Conservation (phyloP, 2,888 invertebrate genomes). For the Trachelus iudaicus region DNA sequence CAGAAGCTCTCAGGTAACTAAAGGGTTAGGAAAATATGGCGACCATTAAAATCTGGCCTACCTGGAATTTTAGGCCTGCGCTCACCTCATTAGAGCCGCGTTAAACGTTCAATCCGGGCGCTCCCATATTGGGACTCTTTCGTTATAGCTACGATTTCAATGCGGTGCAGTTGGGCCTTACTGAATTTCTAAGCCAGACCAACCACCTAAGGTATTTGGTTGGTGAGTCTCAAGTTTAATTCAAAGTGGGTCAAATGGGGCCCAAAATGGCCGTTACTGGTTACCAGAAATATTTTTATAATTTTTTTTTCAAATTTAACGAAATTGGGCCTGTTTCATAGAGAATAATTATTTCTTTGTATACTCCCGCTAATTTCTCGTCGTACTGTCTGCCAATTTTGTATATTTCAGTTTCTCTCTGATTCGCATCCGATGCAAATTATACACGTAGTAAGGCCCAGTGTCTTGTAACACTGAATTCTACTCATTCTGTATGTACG, state of each 20-base stretch:
- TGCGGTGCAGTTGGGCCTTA: not conserved
- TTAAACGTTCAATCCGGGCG: constrained; percentile 47
- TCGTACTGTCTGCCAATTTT: not conserved
- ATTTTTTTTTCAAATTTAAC: not conserved
- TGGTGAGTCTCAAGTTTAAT: not conserved
- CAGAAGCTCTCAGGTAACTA: constrained; percentile 49
- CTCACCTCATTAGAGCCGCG: constrained; percentile 61
- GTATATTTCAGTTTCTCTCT: not conserved
- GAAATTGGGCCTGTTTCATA: not conserved
- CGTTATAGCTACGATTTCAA: not conserved
- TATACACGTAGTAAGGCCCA: not conserved
- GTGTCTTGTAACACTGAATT: no score
- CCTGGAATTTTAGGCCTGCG: constrained; percentile 17
- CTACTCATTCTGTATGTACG: no score
- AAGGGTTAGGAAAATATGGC: constrained; percentile 37
- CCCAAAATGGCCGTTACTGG: not conserved
- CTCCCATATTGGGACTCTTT: constrained; percentile 1
- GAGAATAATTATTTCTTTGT: not conserved
- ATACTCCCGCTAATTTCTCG: not conserved
- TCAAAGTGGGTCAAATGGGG: no score
- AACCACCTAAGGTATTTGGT: not conserved
- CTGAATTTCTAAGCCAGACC: not conserved
- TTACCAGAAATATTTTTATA: not conserved
- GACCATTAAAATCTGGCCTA: constrained; percentile 24
- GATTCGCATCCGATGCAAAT: not conserved